Percentiles rank a stretch among this genome's conserved stretches.
These are phyloP conservation scores for Tipula unca DNA, from an alignment of 2,888 invertebrate species.

Conservation along the genomic window DNA sequence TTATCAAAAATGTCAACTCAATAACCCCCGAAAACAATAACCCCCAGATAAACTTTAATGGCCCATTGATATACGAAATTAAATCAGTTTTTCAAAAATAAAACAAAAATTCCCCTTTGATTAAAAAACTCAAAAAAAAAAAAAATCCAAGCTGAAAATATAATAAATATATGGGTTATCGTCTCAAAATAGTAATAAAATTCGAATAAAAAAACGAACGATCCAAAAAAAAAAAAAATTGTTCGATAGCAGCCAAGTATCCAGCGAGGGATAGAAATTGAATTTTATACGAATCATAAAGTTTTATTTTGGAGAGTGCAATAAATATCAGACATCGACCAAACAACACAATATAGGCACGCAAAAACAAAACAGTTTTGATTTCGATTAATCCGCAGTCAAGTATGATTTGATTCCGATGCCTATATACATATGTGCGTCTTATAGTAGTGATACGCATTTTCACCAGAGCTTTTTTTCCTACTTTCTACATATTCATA, in stretches of 20 bases:
- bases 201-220: background rate
- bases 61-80: background rate
- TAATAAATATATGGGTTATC: background rate
- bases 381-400: background rate
- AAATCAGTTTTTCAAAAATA: background rate
- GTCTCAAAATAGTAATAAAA: background rate
- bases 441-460: too few relatives aligned
- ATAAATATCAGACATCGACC: background rate
- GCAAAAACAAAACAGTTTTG: background rate
- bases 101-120: background rate
- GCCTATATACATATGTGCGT: too few relatives aligned
- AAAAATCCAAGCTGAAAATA: background rate
- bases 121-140: background rate
- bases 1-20: background rate
- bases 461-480: too few relatives aligned
- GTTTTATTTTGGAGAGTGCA: background rate
- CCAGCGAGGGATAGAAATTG: constrained; percentile 14
- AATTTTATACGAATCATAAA: constrained; percentile 14
- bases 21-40: background rate
- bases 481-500: background rate
- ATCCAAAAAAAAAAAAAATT: background rate
- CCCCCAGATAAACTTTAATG: background rate
- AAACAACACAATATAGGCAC: background rate
- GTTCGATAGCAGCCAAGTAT: background rate
- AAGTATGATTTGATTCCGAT: background rate